A percentile compares a stretch with the other conserved stretches of the same genome.
Evolutionary conservation across 1,140 invertebrate species (phyloP).

Genomic region (Danaus melanippus): DNA sequence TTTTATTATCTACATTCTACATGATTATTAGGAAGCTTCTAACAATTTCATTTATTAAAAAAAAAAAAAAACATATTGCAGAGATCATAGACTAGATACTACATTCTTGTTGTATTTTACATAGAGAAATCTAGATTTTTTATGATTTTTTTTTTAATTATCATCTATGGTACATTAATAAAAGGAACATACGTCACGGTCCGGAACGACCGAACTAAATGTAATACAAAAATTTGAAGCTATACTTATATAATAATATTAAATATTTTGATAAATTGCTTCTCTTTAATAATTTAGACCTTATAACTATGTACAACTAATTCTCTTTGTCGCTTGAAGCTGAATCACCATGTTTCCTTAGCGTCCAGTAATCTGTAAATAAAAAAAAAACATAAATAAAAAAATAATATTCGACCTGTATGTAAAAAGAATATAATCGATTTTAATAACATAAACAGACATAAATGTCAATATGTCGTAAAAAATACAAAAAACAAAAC

Average conservation of each 20-base stretch:
- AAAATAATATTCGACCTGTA: conserved; percentile 15
- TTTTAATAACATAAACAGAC: conserved; percentile 10
- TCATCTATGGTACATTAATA: conserved; percentile 3
- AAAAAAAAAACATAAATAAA: conserved; percentile 26
- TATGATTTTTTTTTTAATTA: not conserved
- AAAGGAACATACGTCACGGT: conserved; percentile 3
- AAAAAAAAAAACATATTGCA: conserved; percentile 48
- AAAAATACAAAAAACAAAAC: conserved; percentile 15
- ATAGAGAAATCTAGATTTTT: conserved; percentile 24
- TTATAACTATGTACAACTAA: conserved; percentile 25
- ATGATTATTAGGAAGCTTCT: conserved; percentile 50
- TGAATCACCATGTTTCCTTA: conserved; percentile 53
- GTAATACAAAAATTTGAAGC: not conserved
- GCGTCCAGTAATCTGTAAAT: conserved; percentile 65
- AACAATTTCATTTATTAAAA: conserved; percentile 20
- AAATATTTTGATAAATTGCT: conserved; percentile 27
- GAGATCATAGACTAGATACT: conserved; percentile 68
- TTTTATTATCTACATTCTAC: conserved; percentile 35
- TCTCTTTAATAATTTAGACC: conserved; percentile 40
- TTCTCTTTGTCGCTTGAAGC: conserved; percentile 63
- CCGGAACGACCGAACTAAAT: conserved; percentile 5
- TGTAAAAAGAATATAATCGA: conserved; percentile 9
- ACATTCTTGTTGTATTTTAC: conserved; percentile 12
- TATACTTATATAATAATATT: conserved; percentile 16
- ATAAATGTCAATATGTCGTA: conserved; percentile 14